Conservation (phyloP, 2,888 invertebrate genomes). For the Mactromeris polynyma region DNA sequence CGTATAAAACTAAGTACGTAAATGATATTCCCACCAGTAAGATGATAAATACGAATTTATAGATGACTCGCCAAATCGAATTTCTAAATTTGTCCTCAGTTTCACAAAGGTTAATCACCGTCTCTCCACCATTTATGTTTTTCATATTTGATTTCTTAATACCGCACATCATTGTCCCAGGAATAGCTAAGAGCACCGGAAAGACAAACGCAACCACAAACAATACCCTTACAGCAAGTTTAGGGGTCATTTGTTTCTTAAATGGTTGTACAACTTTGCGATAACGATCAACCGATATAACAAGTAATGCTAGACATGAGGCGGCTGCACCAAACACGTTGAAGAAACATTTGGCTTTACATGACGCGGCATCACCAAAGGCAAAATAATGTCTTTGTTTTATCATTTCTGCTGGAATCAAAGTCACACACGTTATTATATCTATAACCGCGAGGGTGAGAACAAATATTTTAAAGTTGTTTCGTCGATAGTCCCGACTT, state of each 20-base stretch:
- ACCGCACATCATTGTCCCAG: constrained; percentile 66
- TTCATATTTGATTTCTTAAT: constrained; percentile 48
- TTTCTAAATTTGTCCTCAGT: constrained; percentile 50
- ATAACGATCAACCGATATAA: constrained; percentile 64
- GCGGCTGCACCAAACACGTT: constrained; percentile 62
- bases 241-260: constrained; percentile 57
- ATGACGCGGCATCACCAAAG: constrained; percentile 51
- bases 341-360: constrained; percentile 66
- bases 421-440: constrained; percentile 59
- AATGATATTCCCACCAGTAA: constrained; percentile 57
- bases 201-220: constrained; percentile 48
- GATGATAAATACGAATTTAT: constrained; percentile 57
- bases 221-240: constrained; percentile 50
- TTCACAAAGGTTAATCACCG: constrained; percentile 58
- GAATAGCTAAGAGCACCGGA: constrained; percentile 54
- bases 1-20: constrained; percentile 54
- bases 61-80: constrained; percentile 52
- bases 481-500: constrained; percentile 59
- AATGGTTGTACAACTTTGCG: constrained; percentile 61
- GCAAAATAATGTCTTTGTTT: constrained; percentile 65
- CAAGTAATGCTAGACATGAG: constrained; percentile 58
- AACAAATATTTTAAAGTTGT: constrained; percentile 68
- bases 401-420: constrained; percentile 65
- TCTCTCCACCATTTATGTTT: constrained; percentile 59
- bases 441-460: constrained; percentile 62